These are phyloP conservation scores for Aplysia californica DNA, from an alignment of 1,140 invertebrate genomes.

Conservation along the genomic window DNA sequence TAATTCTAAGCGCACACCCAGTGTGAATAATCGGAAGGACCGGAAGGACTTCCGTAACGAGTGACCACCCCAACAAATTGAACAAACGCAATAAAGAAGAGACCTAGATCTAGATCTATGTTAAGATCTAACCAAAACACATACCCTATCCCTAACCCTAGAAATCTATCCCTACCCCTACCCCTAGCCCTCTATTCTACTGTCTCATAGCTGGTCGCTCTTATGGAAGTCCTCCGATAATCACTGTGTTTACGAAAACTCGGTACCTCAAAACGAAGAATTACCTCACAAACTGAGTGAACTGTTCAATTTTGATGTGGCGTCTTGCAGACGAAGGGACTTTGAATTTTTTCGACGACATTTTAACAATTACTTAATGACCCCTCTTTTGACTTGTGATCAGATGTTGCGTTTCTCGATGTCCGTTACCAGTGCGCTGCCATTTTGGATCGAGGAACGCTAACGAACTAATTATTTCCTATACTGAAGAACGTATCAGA, in stretches of 20 bases:
- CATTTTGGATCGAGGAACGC: no score
- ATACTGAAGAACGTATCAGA: no score
- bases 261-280: no score
- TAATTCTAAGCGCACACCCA: no score
- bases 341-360: conserved; percentile 41
- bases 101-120: background rate
- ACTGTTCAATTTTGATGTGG: conserved; percentile 52
- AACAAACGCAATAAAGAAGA: background rate
- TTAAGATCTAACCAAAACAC: background rate
- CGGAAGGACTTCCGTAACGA: no score
- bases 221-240: conserved; percentile 22
- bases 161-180: background rate
- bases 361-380: no score
- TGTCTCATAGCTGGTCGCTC: background rate
- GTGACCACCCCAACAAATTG: no score
- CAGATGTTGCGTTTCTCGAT: no score
- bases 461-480: no score
- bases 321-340: conserved; percentile 50
- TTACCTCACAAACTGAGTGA: conserved; percentile 55
- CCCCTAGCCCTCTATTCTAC: background rate
- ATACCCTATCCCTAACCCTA: background rate
- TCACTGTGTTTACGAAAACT: background rate
- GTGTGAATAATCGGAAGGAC: no score
- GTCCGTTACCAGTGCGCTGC: no score
- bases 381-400: no score